phyloP scores from a whole-genome alignment of 2,797 vertebrate species.

The Podargus strigoides region DNA sequence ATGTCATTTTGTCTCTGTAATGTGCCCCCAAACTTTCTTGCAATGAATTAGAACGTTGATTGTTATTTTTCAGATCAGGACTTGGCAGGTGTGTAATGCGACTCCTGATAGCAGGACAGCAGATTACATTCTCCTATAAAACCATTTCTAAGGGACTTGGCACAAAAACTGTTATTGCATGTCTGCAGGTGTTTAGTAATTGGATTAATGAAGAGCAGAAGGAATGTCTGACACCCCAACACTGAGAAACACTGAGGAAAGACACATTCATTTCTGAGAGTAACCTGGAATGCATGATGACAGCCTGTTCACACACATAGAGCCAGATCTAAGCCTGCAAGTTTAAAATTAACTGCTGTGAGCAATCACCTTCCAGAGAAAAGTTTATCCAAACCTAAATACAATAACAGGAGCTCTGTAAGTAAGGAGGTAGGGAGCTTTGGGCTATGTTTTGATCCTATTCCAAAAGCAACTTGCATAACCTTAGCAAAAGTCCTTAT shows the following conservation, averaged over 20 bases:
- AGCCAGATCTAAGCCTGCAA: constrained; percentile 73
- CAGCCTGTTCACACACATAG: constrained; percentile 77
- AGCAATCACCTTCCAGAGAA: constrained; percentile 79
- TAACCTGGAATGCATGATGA: constrained; percentile 81
- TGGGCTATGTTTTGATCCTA: constrained; percentile 78
- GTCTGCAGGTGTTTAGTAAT: constrained; percentile 93
- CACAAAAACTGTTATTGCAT: constrained; percentile 84
- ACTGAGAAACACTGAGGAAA: constrained; percentile 76
- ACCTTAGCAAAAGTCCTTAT: constrained; percentile 76
- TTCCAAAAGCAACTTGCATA: constrained; percentile 85
- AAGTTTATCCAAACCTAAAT: constrained; percentile 88
- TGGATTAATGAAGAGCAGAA: constrained; percentile 86
- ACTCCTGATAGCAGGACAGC: constrained; percentile 81
- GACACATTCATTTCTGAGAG: constrained; percentile 78
- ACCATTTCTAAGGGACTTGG: constrained; percentile 78
- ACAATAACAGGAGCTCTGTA: constrained; percentile 83
- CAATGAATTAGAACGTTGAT: constrained; percentile 74
- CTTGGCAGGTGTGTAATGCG: constrained; percentile 84
- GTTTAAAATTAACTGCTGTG: constrained; percentile 77
- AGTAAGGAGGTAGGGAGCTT: constrained; percentile 72
- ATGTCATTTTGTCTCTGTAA: constrained; percentile 75
- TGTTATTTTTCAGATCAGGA: constrained; percentile 80
- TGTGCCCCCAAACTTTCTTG: constrained; percentile 73
- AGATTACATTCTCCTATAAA: constrained; percentile 80
- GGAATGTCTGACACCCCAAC: constrained; percentile 79